Evolutionary conservation across 2,888 invertebrate species (phyloP), one percentile per base, ranked within the genome.

Genomic region (Nasonovia ribisnigri): DNA sequence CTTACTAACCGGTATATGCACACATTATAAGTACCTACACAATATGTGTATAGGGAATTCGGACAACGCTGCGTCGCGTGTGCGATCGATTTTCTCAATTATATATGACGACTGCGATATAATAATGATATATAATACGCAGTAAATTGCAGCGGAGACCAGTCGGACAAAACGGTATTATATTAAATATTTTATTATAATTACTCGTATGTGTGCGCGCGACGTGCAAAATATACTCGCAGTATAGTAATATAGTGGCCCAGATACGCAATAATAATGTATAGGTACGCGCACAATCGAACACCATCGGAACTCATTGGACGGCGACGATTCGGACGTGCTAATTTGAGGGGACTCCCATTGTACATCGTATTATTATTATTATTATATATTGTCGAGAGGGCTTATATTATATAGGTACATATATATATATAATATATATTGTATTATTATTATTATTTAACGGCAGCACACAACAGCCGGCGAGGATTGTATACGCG

Each of bases 281-380:
- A 48, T 16, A 11, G 11, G 16, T 51, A 20, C 29, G 3, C 29
- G 4, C 42, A 92, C 67, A 88, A 92, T 86, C 91, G 86, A 57
- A 60, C 46, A 13, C 29, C 88, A 6, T 67, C 67, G 42, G 87
- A 92, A 88, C 67, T 92, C 29, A 67, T 67, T 87, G 26, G 48
- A 36, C 43, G 54, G 43, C 57, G 92, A 67, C 48, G 67, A 88
- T 92, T 88, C 88, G 87, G 88, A 92, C 92, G 92, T 88, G 92
- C 60, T 88, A 87, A 92, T 92, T 92, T 88, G 2, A 51, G 48
- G 48, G 87, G 87, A 92, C 87, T 48, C 51, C 92, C 88, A 88
- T 92, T 92, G 92, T 36, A 36, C 77, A 48, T 42, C 29, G 29
- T 91, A 90, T n/a, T n/a, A n/a, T n/a, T 67, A 89, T 67, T 77